A percentile compares a stretch with the other conserved stretches of the same genome.
Evolutionary conservation across 2,113 vertebrate species (phyloP).

Genomic region (Cheilinus undulatus): DNA sequence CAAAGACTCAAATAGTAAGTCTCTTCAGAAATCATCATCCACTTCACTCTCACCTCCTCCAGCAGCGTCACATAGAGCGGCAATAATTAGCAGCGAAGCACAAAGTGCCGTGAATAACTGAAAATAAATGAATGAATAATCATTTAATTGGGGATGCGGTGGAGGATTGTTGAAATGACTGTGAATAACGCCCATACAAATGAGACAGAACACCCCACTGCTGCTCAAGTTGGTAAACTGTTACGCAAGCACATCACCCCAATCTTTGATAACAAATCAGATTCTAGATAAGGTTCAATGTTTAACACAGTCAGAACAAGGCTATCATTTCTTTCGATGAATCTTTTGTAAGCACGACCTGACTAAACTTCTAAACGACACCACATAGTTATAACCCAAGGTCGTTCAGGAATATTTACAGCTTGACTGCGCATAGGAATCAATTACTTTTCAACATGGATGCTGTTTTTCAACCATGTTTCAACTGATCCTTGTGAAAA

Average conservation of each 20-base stretch:
- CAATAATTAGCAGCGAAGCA: constrained; percentile 23
- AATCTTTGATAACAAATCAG: neutral
- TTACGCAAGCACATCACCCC: constrained; percentile 2
- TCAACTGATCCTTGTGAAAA: no score
- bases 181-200: constrained; percentile 53
- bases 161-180: constrained; percentile 39
- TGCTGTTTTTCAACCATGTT: no score
- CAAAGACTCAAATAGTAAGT: neutral
- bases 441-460: no score
- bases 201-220: constrained; percentile 9
- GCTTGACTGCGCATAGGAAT: no score
- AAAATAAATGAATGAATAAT: constrained; percentile 51
- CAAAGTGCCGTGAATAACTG: constrained; percentile 27
- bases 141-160: constrained; percentile 35
- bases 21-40: constrained; percentile 19
- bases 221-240: constrained; percentile 16
- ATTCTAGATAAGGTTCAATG: no score
- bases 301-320: no score
- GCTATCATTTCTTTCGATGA: no score
- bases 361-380: no score
- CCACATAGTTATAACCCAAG: no score
- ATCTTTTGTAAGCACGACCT: no score
- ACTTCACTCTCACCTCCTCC: neutral
- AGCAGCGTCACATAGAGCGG: constrained; percentile 8
- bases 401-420: no score